Percentiles rank a stretch among this genome's conserved stretches.
phyloP scores from a whole-genome alignment of 2,888 invertebrate genomes.

The Drosophila sordidapex region DNA sequence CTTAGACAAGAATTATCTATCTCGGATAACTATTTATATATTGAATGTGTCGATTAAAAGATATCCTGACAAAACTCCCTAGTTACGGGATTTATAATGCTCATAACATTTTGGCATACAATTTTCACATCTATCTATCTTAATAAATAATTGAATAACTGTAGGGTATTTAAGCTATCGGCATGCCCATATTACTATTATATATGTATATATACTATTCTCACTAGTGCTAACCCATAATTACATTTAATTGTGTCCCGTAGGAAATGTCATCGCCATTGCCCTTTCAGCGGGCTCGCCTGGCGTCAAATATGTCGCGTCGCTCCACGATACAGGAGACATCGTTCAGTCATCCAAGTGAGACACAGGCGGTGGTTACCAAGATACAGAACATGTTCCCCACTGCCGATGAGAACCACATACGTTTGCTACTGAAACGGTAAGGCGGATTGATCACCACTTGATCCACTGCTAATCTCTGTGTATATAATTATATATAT shows the following conservation, averaged over 20 bases:
- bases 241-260: slow-evolving; percentile 10
- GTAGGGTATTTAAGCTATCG: neutral
- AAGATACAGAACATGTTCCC: slow-evolving; percentile 96
- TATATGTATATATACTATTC: neutral
- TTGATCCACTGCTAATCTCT: slow-evolving; percentile 49
- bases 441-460: slow-evolving; percentile 86
- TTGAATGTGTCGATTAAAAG: neutral
- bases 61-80: neutral
- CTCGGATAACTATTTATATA: neutral
- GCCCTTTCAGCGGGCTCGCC: slow-evolving; percentile 74
- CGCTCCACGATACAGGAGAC: slow-evolving; percentile 87
- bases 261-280: slow-evolving; percentile 85
- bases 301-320: slow-evolving; percentile 81
- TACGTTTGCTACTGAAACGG: slow-evolving; percentile 94
- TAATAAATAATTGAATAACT: neutral
- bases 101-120: neutral
- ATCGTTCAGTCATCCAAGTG: slow-evolving; percentile 87
- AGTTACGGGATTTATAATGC: neutral
- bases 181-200: neutral
- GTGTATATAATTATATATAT: slow-evolving; percentile 4
- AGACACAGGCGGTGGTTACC: slow-evolving; percentile 90
- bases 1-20: neutral
- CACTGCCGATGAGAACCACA: slow-evolving; percentile 95
- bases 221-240: neutral
- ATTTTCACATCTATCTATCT: neutral